Base-by-base conservation (phyloP, 2,888 invertebrate species). In the Eudemis profundana region DNA sequence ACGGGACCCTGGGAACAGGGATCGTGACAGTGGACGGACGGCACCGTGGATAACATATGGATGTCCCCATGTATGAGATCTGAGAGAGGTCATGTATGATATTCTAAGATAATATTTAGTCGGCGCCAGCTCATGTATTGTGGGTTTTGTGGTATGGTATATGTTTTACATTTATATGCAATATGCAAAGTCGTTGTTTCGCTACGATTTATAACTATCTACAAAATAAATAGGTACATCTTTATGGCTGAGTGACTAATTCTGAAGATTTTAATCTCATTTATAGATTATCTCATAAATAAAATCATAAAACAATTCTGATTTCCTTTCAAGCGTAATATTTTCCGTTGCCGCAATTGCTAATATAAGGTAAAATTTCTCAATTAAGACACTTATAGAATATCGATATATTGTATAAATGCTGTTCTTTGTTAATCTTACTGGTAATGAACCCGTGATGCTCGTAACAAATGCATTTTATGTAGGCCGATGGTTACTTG, bases 1-100 rank as follows among this genome's bases (percentile, higher is more conserved):
- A 69, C 64, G 70, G 68, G 53, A 59, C 60, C 67, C 70, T 74
- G 74, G 73, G 75, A 77, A 73, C 73, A 69, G 62, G 69, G 69
- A 70, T 73, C 63, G 61, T 64, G 64, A 64, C 64, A 59, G 53
- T 46, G 61, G 61, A 53, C 36, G 60, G 49, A 53, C 53, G 51
- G 61, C 15, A 19, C 33, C 19, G 54, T 33, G 50, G 15, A 63
- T 63, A 50, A 51, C 57, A 44, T 57, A 64, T 64, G 64, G 42
- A 51, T 38, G 42, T 44, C 50, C 36, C 57, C 50, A 64, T 51
- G 47, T 33, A 44, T 44, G 53, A 14, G 61, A 61, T 33, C 44
- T 50, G 8, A 47, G 21, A 53, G 53, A 50, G 64, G 57, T 64
- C 57, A 51, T 59, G 29, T 64, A 44, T 57, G 64, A 64, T 33